Base-by-base conservation (phyloP, 2,797 vertebrate genomes). In the Pseudochromis fuscus region DNA sequence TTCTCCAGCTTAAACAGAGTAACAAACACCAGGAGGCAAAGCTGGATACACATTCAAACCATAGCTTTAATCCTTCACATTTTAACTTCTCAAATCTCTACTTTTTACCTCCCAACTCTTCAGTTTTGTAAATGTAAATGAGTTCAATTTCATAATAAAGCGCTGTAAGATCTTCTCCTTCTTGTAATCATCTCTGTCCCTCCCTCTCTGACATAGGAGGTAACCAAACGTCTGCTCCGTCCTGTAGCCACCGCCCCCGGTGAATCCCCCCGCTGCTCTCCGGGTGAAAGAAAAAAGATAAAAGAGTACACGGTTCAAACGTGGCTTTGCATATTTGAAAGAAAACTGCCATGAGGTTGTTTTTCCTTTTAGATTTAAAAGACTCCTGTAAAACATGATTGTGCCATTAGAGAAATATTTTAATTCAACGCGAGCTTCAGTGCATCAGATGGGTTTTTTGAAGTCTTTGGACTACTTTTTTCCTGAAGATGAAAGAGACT, bases 141-240 rank as follows among this genome's bases (percentile, higher is more conserved):
- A n/a, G 28, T 62, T 24, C 5, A 19, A 69, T n/a, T 15, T 57
- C 24, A 25, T 30, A 46, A 57, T 56, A 62, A 15, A 33, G n/a
- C 8, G 15, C 33, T 24, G 16, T 27, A 9, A 44, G 15, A 48
- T 46, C 21, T 56, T 27, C 18, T 55, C 16, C 21, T 46, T 45
- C 38, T 45, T 86, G 60, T 87, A 86, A 87, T 87, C 82, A 79
- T 79, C 38, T 51, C 58, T 31, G 63, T 82, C 55, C 58, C 28
- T 84, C 83, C 75, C 45, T 81, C 71, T 72, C n/a, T 50, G 59
- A 75, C 72, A 76, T 57, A 19, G 48, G 48, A 70, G 73, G 31
- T 48, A 38, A 72, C 75, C 62, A 62, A 38, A 21, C 59, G 55
- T 81, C 60, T 69, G 72, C 63, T 74, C 60, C 18, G 30, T 64